Base-by-base conservation (phyloP, 2,797 vertebrate species). In the Sylvilagus floridanus region DNA sequence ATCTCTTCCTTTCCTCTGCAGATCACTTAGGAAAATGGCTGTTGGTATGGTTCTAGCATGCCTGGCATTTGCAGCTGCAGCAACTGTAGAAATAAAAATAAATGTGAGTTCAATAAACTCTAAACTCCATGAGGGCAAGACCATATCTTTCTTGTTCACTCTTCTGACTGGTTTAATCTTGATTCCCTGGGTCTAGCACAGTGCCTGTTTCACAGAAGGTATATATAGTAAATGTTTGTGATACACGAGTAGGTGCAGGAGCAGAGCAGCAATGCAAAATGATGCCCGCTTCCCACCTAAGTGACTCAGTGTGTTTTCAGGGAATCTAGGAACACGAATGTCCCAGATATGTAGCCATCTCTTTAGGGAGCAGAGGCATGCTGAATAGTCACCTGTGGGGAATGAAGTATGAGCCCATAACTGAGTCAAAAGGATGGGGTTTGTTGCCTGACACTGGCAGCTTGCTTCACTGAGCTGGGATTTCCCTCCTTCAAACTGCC, bases 21-120 rank as follows among this genome's bases (percentile, higher is more conserved):
- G 99, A 91, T 99, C 99, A 65, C 98, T 99, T 35, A 99, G 98
- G 96, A 99, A 99, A 98, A 99, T 99, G 99, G 98, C 99, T 42
- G 52, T 96, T 5, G 99, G 99, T 90, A 99, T 99, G 99, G 96
- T 99, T 90, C 98, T 99, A 93, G 99, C 99, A 24, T 99, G 99
- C 4, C n/a, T 99, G 97, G 99, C 99, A 0, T 99, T 99, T 62
- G 98, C 97, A 95, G 98, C 99, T 60, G 99, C 99, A 81, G 98
- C 99, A 2, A 3, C 99, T 85, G 98, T 99, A 97, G 99, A 99
- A 98, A 54, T 99, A 93, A 99, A 99, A 89, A 99, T 99, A 69
- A 98, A 98, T 98, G 99, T 99, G 98, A 94, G 99, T 97, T 90
- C 60, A 83, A 47, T 72, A 65, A 79, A 83, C 65, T 3, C 91